Evolutionary conservation across 1,140 invertebrate species (phyloP), one percentile per base, ranked within the genome.

Genomic region (Bactericera cockerelli): DNA sequence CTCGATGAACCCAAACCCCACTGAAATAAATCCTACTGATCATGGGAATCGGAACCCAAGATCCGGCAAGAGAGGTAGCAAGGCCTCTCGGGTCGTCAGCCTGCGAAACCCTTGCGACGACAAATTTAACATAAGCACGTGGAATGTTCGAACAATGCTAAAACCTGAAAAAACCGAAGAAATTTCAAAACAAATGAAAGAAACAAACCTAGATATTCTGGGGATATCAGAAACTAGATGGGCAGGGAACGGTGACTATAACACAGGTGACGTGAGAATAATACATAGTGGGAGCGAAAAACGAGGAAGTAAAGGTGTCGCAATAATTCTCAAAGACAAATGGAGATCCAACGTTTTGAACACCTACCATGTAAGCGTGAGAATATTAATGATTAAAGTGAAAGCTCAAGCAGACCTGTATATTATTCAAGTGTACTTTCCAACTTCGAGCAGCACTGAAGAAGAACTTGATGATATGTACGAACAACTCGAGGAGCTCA

Each of bases 201-300:
- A 38, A 36, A 21, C 28, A 24, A 26, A 60, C 26, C 2, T 60
- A 26, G 59, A 60, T 2, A 60, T 60, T 28, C 16, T 55, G 56
- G 53, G 26, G 13, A 13, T 60, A 3, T 60, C 26, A 21, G 28
- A 60, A 60, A 60, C 53, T 55, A 56, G 59, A 60, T 60, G 28
- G 54, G 0, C 42, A 14, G 53, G 26, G 19, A 31, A 60, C 26
- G 22, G 28, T 38, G 31, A 36, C 56, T 56, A 13, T 56, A 55
- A 14, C 22, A 22, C 53, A 22, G 53, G 25, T 16, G 33, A 55
- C 25, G 21, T 56, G 6, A 31, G 54, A 26, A 25, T 60, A 22
- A 56, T 60, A 14, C 54, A 36, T 24, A 56, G 53, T 31, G 59
- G 54, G 26, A 55, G 24, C 56, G 36, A 31, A 19, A 60, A 55